Evolutionary conservation across 2,113 vertebrate species (phyloP), one percentile per base, ranked within the genome.

Genomic region (Menidia beryllina): DNA sequence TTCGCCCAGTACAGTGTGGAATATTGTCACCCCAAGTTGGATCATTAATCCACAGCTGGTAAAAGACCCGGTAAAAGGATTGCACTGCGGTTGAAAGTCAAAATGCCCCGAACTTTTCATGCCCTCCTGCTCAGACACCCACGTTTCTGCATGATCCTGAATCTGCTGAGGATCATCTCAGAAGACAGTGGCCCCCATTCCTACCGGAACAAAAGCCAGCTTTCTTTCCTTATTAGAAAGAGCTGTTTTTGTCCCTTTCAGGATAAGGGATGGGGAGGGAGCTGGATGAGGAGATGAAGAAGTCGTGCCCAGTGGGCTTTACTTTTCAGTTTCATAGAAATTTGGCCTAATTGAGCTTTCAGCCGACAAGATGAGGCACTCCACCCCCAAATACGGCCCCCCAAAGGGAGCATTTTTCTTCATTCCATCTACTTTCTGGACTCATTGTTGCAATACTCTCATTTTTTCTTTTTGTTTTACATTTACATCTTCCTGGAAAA

Each of bases 321-420:
- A n/a, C 34, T 62, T 54, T 14, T 41, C 5, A 4, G 20, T 48
- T 77, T 67, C 63, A 84, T 82, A 76, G 65, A 73, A 51, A 60
- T 80, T 68, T 83, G 76, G 66, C 63, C 83, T 87, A 81, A 88
- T 79, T 83, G 72, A 77, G 62, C 81, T 54, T 17, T 75, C 50
- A 79, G 77, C 65, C 69, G 23, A 81, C 55, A 53, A 58, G 15
- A 73, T 59, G 14, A 14, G 30, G 30, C 30, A 57, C 41, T 65
- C 7, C 19, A 11, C 23, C 47, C 34, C 51, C 54, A 15, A 25
- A 23, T 49, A 1, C 50, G n/a, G n/a, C 26, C 34, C n/a, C 12
- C 15, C 27, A 23, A 39, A 20, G 20, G 26, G 3, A 15, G 52
- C 25, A 7, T 26, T 52, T 52, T 61, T 51, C 41, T 60, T 7